phyloP scores from a whole-genome alignment of 1,140 invertebrate species.

The Radopholus similis region DNA sequence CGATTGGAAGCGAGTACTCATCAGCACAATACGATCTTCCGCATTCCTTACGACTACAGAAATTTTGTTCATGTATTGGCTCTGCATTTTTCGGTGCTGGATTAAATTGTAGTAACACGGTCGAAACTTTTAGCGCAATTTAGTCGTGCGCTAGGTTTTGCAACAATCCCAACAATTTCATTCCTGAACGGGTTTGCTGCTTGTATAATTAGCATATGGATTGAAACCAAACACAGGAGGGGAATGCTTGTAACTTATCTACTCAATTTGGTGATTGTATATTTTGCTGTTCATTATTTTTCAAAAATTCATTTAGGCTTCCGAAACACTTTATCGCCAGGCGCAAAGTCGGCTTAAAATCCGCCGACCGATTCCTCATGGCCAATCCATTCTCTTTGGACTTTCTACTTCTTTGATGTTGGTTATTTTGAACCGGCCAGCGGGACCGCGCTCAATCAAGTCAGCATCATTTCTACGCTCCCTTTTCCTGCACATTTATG shows the following conservation, averaged over 20 bases:
- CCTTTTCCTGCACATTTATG: no score
- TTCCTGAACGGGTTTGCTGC: conserved; percentile 38
- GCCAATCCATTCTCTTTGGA: conserved; percentile 48
- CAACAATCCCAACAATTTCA: conserved; percentile 43
- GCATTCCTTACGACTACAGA: conserved; percentile 50
- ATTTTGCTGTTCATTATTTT: conserved; percentile 8
- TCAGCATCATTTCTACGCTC: background rate
- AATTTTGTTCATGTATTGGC: conserved; percentile 40
- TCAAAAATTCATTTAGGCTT: conserved; percentile 36
- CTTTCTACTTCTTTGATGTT: conserved; percentile 36
- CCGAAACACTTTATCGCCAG: conserved; percentile 53
- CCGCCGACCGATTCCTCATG: conserved; percentile 30
- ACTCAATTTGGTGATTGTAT: conserved; percentile 47
- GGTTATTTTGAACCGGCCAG: conserved; percentile 15
- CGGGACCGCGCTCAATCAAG: background rate
- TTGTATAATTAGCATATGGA: conserved; percentile 47
- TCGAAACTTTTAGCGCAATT: background rate
- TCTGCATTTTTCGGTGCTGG: conserved; percentile 45
- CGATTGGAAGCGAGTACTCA: conserved; percentile 44
- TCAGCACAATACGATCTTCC: conserved; percentile 44
- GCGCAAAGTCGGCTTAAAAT: conserved; percentile 46
- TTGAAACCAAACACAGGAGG: conserved; percentile 45
- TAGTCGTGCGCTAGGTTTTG: conserved; percentile 51
- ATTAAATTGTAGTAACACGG: background rate
- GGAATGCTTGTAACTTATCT: conserved; percentile 51